These are phyloP conservation scores for Distichodus sexfasciatus DNA, from an alignment of 2,797 vertebrate species.

Conservation along the genomic window DNA sequence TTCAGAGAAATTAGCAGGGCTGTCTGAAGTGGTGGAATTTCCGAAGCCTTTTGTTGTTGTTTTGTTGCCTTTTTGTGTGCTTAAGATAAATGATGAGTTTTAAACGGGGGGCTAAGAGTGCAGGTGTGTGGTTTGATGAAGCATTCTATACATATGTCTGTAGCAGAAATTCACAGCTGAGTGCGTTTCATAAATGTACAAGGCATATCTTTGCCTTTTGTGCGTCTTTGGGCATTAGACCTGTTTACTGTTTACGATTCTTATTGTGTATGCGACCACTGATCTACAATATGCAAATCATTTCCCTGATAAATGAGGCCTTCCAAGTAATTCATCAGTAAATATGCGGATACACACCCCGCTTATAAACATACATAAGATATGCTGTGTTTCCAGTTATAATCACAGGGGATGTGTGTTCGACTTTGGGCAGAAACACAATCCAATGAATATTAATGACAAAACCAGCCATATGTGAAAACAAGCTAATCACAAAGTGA, in stretches of 20 bases:
- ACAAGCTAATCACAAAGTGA: slow-evolving; percentile 20
- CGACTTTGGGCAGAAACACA: neutral
- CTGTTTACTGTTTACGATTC: neutral
- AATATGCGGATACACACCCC: neutral
- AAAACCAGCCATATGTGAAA: slow-evolving; percentile 34
- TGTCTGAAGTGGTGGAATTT: slow-evolving; percentile 26
- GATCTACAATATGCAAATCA: slow-evolving; percentile 17
- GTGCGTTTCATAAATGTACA: too few relatives aligned
- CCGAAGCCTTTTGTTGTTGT: slow-evolving; percentile 15
- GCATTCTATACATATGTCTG: neutral
- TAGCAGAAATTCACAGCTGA: neutral
- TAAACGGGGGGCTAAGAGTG: neutral
- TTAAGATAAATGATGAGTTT: neutral
- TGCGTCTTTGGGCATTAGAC: neutral
- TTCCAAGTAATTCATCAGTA: neutral
- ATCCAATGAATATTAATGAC: slow-evolving; percentile 33
- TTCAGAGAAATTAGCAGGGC: slow-evolving; percentile 34
- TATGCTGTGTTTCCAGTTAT: neutral
- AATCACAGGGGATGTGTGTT: neutral
- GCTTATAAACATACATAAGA: neutral
- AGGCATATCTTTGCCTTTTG: neutral
- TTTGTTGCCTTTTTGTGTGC: neutral
- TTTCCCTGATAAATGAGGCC: slow-evolving; percentile 16
- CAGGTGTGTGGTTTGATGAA: slow-evolving; percentile 18
- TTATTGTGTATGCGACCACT: neutral